These are phyloP conservation scores for Atractosteus spatula DNA, from an alignment of 2,113 vertebrate genomes.

Conservation along the genomic window DNA sequence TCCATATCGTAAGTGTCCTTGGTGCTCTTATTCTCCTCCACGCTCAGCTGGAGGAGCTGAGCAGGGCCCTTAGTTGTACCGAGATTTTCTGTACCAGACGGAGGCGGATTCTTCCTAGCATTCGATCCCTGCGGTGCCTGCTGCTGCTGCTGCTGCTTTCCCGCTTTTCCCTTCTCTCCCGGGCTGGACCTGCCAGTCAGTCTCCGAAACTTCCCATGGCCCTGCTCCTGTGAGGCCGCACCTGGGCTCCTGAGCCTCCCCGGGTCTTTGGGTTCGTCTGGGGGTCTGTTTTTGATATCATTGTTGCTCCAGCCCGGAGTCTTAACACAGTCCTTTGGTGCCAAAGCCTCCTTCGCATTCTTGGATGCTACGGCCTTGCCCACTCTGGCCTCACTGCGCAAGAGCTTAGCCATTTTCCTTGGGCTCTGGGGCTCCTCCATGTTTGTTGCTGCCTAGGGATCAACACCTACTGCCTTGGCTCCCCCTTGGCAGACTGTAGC, in stretches of 20 bases:
- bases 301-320: constrained; percentile 62
- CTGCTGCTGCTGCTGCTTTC: constrained; percentile 15
- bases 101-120: constrained; percentile 14
- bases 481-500: constrained; percentile 2
- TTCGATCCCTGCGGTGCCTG: not conserved
- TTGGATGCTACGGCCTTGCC: constrained; percentile 66
- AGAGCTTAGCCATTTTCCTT: constrained; percentile 75
- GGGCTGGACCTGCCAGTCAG: constrained; percentile 58
- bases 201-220: constrained; percentile 71
- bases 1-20: not conserved
- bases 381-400: constrained; percentile 70
- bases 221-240: constrained; percentile 68
- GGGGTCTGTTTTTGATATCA: constrained; percentile 69
- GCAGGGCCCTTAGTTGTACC: constrained; percentile 20
- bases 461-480: constrained; percentile 28
- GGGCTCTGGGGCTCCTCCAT: constrained; percentile 85
- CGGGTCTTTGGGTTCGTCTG: constrained; percentile 65
- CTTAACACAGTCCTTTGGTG: constrained; percentile 65
- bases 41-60: not conserved
- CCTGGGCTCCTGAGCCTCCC: constrained; percentile 59
- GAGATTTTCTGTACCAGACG: constrained; percentile 33
- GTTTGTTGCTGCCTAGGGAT: constrained; percentile 63
- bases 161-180: constrained; percentile 44
- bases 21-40: not conserved
- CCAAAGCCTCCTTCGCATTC: constrained; percentile 68